Evolutionary conservation across 2,888 invertebrate species (phyloP).

Genomic region (Plagiodera versicolora): DNA sequence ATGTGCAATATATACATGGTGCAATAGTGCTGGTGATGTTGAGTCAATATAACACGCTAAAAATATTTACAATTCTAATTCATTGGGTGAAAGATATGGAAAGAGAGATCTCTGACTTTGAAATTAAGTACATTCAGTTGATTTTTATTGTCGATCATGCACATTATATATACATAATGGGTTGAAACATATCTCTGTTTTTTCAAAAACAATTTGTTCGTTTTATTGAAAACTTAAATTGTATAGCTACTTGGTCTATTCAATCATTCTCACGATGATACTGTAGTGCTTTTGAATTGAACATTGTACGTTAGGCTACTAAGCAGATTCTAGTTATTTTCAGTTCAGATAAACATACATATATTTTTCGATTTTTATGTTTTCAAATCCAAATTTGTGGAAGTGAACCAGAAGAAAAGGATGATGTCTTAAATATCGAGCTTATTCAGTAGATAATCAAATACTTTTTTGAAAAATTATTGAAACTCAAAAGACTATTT

Average conservation of each 20-base stretch:
- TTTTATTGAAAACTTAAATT: slow-evolving; percentile 1
- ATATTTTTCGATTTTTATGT: no score
- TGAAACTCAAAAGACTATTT: no score
- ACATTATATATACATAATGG: slow-evolving; percentile 18
- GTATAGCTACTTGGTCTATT: background rate
- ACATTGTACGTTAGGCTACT: slow-evolving; percentile 19
- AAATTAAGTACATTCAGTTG: slow-evolving; percentile 11
- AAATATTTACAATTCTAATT: slow-evolving; percentile 35
- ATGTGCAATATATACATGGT: slow-evolving; percentile 43
- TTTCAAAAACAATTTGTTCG: slow-evolving; percentile 6
- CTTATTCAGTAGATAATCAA: no score
- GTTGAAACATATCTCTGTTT: slow-evolving; percentile 33
- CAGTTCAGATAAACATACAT: slow-evolving; percentile 16
- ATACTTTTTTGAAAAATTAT: no score
- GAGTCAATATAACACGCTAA: slow-evolving; percentile 31
- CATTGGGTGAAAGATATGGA: no score
- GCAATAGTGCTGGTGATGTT: slow-evolving; percentile 38
- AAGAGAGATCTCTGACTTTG: slow-evolving; percentile 37
- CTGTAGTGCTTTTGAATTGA: background rate
- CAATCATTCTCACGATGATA: slow-evolving; percentile 21
- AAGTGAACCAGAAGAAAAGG: no score
- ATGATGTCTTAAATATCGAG: no score
- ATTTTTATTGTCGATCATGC: slow-evolving; percentile 32
- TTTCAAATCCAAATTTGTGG: no score
- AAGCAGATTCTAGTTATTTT: slow-evolving; percentile 23